phyloP scores from a whole-genome alignment of 2,888 invertebrate genomes.

The Listrodromus nycthemerus region DNA sequence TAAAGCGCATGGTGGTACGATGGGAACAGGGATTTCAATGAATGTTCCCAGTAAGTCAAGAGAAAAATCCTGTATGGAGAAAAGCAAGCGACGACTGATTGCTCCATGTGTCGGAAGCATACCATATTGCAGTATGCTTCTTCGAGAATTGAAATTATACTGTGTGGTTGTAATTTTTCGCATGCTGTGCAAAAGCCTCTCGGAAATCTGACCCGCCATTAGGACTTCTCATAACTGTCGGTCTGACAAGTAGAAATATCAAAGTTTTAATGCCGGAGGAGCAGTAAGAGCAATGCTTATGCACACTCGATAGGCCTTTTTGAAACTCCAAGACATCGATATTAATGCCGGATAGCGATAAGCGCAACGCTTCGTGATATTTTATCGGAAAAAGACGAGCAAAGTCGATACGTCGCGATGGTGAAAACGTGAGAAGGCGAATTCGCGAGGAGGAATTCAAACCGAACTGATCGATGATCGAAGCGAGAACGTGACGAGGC shows the following conservation, averaged over 20 bases:
- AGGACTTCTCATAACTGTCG: no score
- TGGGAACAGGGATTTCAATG: background rate
- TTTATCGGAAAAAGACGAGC: conserved; percentile 24
- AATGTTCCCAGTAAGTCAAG: background rate
- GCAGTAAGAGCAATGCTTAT: no score
- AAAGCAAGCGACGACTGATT: background rate
- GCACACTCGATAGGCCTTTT: no score
- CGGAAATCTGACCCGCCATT: background rate
- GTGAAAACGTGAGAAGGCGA: conserved; percentile 59
- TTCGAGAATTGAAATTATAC: background rate
- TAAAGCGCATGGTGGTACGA: background rate
- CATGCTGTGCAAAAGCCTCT: background rate
- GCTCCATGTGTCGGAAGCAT: background rate
- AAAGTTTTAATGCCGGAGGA: no score
- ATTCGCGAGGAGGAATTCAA: conserved; percentile 67
- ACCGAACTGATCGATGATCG: conserved; percentile 78
- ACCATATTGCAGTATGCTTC: background rate
- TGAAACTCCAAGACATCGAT: background rate
- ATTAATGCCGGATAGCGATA: conserved; percentile 24
- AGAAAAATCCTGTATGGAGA: background rate
- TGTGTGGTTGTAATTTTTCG: background rate
- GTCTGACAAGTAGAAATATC: no score
- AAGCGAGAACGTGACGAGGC: conserved; percentile 79
- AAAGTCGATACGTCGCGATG: conserved; percentile 59
- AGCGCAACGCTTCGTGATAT: conserved; percentile 48